Conservation (phyloP, 30 jellyfish, hydroid and myxozoan species). For the Pseudorhiza aurosa region DNA sequence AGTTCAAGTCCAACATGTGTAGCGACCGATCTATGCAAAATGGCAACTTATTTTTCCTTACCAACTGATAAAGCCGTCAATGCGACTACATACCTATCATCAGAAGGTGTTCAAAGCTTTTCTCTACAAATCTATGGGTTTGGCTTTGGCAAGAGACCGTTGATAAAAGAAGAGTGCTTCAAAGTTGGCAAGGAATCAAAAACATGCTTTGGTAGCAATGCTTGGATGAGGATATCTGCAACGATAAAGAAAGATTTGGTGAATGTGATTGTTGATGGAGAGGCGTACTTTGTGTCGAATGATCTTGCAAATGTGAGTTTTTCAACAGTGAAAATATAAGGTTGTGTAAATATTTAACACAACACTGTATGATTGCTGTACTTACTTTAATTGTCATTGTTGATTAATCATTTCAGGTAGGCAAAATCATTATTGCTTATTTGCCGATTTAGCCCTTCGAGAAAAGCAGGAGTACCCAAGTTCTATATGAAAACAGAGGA, state of each 20-base stretch:
- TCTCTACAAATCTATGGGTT: slow-evolving; percentile 23
- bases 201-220: slow-evolving; percentile 19
- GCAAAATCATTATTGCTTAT: no score
- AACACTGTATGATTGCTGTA: no score
- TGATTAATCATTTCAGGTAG: no score
- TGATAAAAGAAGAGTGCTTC: slow-evolving; percentile 5
- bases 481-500: no score
- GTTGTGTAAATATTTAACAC: no score
- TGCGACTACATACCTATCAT: slow-evolving; percentile 17
- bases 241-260: not conserved
- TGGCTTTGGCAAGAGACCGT: slow-evolving; percentile 32
- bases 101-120: not conserved
- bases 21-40: slow-evolving; percentile 43
- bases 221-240: slow-evolving; percentile 31
- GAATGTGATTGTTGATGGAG: slow-evolving; percentile 27
- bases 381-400: no score
- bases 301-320: slow-evolving; percentile 19
- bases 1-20: slow-evolving; percentile 57
- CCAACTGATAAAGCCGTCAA: slow-evolving; percentile 51
- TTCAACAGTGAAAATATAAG: no score
- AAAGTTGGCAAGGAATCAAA: not conserved
- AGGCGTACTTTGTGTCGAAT: not conserved
- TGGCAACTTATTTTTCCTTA: slow-evolving; percentile 30
- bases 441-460: no score
- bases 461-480: no score